A percentile compares a stretch with the other conserved stretches of the same genome.
Evolutionary conservation across 2,797 vertebrate genomes (phyloP).

Genomic region (Siniperca undulata): DNA sequence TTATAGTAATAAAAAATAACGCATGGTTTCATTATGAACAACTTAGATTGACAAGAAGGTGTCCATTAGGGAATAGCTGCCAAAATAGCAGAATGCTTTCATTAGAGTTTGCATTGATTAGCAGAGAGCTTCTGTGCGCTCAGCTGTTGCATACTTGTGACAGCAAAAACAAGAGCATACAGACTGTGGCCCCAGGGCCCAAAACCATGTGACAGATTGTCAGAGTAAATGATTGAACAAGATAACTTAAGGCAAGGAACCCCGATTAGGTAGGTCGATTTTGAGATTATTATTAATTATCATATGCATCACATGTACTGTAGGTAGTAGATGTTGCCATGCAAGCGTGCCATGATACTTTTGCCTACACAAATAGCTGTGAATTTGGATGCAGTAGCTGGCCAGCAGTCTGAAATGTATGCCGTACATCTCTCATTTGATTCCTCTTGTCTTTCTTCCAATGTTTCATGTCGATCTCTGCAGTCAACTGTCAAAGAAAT

Average conservation of each 20-base stretch:
- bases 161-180: constrained; percentile 56
- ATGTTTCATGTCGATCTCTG: neutral
- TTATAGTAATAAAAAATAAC: constrained; percentile 24
- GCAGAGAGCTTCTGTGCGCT: constrained; percentile 67
- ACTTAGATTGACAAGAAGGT: constrained; percentile 25
- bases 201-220: constrained; percentile 75
- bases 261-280: constrained; percentile 52
- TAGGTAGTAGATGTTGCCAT: neutral
- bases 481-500: neutral
- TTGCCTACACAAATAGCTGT: neutral
- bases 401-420: neutral
- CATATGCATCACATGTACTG: neutral
- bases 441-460: neutral
- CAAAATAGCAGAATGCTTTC: constrained; percentile 55
- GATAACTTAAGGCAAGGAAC: constrained; percentile 61
- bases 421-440: neutral
- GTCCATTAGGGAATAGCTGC: constrained; percentile 33
- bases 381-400: neutral
- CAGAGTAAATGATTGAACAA: constrained; percentile 77
- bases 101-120: constrained; percentile 60
- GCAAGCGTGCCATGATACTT: neutral
- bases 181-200: constrained; percentile 59
- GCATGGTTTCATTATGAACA: constrained; percentile 14
- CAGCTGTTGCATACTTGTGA: constrained; percentile 73
- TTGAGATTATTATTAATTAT: neutral